Evolutionary conservation across 1,140 invertebrate species (phyloP), one percentile per base, ranked within the genome.

Genomic region (Archegozetes longisetosus): DNA sequence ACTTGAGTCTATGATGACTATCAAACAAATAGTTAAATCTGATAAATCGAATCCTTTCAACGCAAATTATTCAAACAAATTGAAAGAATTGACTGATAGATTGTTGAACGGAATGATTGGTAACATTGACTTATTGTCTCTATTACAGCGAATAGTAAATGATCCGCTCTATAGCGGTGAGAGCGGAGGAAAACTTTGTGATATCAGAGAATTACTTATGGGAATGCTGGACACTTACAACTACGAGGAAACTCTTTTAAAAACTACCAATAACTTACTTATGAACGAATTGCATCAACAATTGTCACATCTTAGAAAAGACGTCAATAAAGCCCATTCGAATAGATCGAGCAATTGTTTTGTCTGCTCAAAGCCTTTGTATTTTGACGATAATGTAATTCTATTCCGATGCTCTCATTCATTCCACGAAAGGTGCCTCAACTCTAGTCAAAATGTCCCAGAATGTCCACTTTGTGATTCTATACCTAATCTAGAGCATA

Each of bases 61-160:
- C 3, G 55, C n/a, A n/a, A n/a, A 61, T 4, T 46, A 6, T 25
- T n/a, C 48, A 24, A n/a, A 49, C 70, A 71, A 68, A 61, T 71
- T 74, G 48, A 74, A 73, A 61, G 71, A 75, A 51, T 66, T 76
- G 63, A 79, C 76, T 3, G 72, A 74, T 48, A 73, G 77, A 66
- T 69, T 80, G 4, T 62, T 80, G 20, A 78, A 76, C 61, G 75
- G 74, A 62, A 79, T 80, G 77, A 79, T 78, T 72, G 76, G 76
- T 50, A 76, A 79, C 62, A 74, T 80, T 27, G 72, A 74, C 12
- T 67, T 79, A n/a, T 73, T 76, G 23, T 72, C 75, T n/a, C 74
- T 80, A 52, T 66, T 80, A 22, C 73, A 78, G 64, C 72, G 75
- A 54, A 75, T 80, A 14, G 69, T 76, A 64, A 70, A 73, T 69